A percentile compares a stretch with the other conserved stretches of the same genome.
phyloP scores from a whole-genome alignment of 2,888 invertebrate genomes.

The Norana najaformis region DNA sequence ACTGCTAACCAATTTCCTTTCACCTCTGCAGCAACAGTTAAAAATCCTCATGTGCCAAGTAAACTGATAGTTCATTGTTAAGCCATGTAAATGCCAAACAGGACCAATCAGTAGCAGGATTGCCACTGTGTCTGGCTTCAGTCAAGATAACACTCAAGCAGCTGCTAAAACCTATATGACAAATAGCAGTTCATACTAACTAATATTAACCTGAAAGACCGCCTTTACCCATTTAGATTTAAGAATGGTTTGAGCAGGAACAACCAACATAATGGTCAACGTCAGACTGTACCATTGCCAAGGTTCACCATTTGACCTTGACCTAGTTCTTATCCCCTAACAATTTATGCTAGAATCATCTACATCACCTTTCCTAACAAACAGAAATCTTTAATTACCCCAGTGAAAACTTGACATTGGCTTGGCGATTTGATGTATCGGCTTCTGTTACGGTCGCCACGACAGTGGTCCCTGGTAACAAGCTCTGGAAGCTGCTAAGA shows the following conservation, averaged over 20 bases:
- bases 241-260: background rate
- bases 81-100: background rate
- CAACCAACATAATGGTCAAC: background rate
- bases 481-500: background rate
- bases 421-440: background rate
- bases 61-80: background rate
- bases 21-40: background rate
- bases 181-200: too few species aligned
- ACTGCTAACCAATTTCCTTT: background rate
- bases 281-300: background rate
- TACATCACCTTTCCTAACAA: background rate
- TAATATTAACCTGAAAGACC: background rate
- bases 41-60: background rate
- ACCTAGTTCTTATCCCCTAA: background rate
- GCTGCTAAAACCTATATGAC: background rate
- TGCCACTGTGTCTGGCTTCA: background rate
- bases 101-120: background rate
- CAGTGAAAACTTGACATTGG: background rate
- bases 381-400: background rate
- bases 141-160: background rate
- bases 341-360: background rate
- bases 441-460: background rate
- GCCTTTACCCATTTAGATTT: slow-evolving; percentile 3
- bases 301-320: background rate
- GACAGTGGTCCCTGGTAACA: background rate